Percentiles rank a stretch among this genome's conserved stretches.
phyloP scores from a whole-genome alignment of 2,113 vertebrate species.

The Crotalus helleri region DNA sequence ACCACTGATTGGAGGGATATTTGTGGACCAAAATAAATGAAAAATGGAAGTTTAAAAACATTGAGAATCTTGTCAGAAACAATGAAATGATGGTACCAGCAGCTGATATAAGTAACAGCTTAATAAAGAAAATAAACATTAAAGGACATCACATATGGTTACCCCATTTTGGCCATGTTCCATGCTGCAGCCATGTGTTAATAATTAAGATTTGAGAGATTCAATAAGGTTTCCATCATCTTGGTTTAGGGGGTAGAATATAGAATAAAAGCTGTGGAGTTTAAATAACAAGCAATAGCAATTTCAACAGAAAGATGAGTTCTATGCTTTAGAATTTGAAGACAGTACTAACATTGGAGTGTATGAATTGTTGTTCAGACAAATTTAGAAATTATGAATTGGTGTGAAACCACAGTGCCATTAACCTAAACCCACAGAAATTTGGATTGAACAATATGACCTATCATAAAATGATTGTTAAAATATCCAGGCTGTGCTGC shows the following conservation, averaged over 20 bases:
- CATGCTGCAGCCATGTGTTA: not conserved
- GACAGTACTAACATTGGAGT: too few relatives aligned
- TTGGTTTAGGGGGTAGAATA: not conserved
- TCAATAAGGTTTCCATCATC: not conserved
- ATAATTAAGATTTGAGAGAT: not conserved
- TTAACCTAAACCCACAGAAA: not conserved
- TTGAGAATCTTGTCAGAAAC: not conserved
- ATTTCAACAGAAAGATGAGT: conserved; percentile 5
- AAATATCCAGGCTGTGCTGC: not conserved
- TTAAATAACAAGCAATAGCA: conserved; percentile 1
- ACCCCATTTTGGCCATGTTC: not conserved
- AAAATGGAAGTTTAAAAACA: not conserved
- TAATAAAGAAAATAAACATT: not conserved
- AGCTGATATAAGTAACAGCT: not conserved
- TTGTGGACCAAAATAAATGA: not conserved
- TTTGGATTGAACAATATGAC: not conserved
- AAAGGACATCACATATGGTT: not conserved
- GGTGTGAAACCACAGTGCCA: not conserved
- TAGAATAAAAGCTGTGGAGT: not conserved
- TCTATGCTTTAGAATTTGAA: not conserved
- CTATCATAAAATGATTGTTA: not conserved
- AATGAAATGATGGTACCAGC: not conserved
- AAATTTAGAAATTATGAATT: not conserved
- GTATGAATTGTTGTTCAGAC: not conserved
- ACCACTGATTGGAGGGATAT: too few relatives aligned